These are phyloP conservation scores for Speoplatyrhinus poulsoni DNA, from an alignment of 2,113 vertebrate genomes.

Conservation along the genomic window DNA sequence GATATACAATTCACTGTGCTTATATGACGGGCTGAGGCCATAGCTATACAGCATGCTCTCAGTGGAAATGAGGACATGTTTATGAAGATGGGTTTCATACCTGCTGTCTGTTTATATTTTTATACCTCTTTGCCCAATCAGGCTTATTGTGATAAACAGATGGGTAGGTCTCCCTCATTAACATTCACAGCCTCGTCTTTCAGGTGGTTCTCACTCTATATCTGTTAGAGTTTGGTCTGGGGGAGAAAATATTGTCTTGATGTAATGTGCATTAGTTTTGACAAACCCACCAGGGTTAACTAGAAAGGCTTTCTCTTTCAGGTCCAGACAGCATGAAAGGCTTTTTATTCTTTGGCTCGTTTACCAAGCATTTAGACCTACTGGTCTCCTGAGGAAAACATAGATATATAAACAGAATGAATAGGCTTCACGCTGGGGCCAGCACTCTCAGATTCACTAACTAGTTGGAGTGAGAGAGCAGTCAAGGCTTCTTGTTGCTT, in stretches of 20 bases:
- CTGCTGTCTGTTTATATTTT: background rate
- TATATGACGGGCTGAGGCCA: slow-evolving; percentile 75
- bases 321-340: slow-evolving; percentile 62
- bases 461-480: slow-evolving; percentile 52
- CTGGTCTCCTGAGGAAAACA: slow-evolving; percentile 52
- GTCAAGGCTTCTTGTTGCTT: slow-evolving; percentile 63
- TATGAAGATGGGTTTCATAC: slow-evolving; percentile 46
- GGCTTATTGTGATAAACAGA: slow-evolving; percentile 54
- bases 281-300: slow-evolving; percentile 66
- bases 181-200: slow-evolving; percentile 57
- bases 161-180: slow-evolving; percentile 43
- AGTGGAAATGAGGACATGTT: slow-evolving; percentile 63
- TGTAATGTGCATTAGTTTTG: slow-evolving; percentile 71
- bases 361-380: slow-evolving; percentile 73
- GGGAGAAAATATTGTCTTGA: slow-evolving; percentile 71
- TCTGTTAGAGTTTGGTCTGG: slow-evolving; percentile 70
- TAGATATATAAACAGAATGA: slow-evolving; percentile 29
- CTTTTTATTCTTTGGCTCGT: slow-evolving; percentile 50
- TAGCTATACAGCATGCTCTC: slow-evolving; percentile 46
- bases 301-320: slow-evolving; percentile 69
- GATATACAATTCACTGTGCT: slow-evolving; percentile 88
- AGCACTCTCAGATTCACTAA: slow-evolving; percentile 57
- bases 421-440: slow-evolving; percentile 59
- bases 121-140: slow-evolving; percentile 12
- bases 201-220: slow-evolving; percentile 70